phyloP scores from a whole-genome alignment of 2,113 vertebrate genomes.

The human region DNA sequence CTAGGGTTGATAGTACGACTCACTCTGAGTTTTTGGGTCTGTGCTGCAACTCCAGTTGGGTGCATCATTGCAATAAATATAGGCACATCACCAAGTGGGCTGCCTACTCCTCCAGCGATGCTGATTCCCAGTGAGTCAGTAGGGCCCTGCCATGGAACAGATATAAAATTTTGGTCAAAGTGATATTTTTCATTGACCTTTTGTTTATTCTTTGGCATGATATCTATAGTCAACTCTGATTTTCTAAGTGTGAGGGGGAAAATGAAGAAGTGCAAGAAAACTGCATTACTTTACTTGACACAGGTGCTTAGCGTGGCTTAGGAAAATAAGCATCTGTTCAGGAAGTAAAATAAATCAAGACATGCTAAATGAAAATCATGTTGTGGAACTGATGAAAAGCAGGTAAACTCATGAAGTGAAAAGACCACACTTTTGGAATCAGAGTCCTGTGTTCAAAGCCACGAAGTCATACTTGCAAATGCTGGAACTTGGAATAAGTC shows the following conservation, averaged over 20 bases:
- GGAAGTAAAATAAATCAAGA: background rate
- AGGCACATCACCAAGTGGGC: constrained; percentile 96
- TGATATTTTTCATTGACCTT: constrained; percentile 23
- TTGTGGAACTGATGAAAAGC: background rate
- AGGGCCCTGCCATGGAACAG: constrained; percentile 83
- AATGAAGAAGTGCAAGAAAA: background rate
- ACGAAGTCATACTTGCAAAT: background rate
- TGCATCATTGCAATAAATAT: constrained; percentile 99
- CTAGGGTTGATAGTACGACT: constrained; percentile 1
- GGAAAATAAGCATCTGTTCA: background rate
- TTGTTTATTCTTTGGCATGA: background rate
- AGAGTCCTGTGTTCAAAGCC: background rate
- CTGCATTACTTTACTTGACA: background rate
- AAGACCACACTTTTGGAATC: background rate
- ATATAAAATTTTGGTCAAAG: background rate
- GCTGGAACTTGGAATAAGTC: background rate
- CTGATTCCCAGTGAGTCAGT: constrained; percentile 94
- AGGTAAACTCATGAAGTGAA: background rate
- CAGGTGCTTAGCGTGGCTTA: background rate
- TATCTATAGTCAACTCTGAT: background rate
- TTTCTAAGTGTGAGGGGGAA: background rate
- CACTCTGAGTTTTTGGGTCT: constrained; percentile 96
- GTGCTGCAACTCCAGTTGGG: constrained; percentile 94
- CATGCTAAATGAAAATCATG: background rate
- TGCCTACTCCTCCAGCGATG: constrained; percentile 97